Base-by-base conservation (phyloP, 2,113 vertebrate species). In the Strix uralensis region DNA sequence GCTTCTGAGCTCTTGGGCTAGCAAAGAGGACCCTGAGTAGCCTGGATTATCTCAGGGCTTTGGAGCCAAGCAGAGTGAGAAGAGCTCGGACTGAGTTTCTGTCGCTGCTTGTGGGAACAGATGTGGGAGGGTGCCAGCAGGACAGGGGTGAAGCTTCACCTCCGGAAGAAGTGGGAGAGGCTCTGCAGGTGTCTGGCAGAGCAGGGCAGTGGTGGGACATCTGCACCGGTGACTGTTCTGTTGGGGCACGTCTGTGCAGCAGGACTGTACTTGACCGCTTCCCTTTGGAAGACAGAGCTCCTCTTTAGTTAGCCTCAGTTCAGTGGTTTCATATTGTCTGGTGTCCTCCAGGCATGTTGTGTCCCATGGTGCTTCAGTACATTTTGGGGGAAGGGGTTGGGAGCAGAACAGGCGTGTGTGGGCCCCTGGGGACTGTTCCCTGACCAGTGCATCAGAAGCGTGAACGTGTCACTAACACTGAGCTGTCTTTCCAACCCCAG, bases 401-500 rank as follows among this genome's bases (percentile, higher is more conserved):
- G 52, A 72, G 47, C 38, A 87, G 52, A 26, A 46, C 1, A 2
- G 17, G 18, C 7, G 1, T 0, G 3, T 4, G 15, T 10, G 70
- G 13, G 18, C 18, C 49, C 22, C n/a, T 2, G 7, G 10, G n/a
- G 22, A 3, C 54, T 62, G 26, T 32, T 20, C 22, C 13, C 10
- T 52, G 55, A 9, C 5, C 0, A 13, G 8, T 3, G 3, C 61
- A 19, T 70, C 38, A 5, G 1, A 19, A 7, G 7, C 3, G 2
- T 1, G 69, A 55, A 8, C 0, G 0, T 38, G 20, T 49, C 3
- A 1, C 27, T 86, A 49, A 96, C 15, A 4, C 27, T 0, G 21
- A 44, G 63, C 52, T 62, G 44, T 93, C 86, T 94, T 21, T 40
- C 42, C 71, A 29, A 27, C 81, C 34, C 11, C 96, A 99, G 99